Evolutionary conservation across 1,140 invertebrate genomes (phyloP), one percentile per base, ranked within the genome.

Genomic region (Adoxophyes honmai): DNA sequence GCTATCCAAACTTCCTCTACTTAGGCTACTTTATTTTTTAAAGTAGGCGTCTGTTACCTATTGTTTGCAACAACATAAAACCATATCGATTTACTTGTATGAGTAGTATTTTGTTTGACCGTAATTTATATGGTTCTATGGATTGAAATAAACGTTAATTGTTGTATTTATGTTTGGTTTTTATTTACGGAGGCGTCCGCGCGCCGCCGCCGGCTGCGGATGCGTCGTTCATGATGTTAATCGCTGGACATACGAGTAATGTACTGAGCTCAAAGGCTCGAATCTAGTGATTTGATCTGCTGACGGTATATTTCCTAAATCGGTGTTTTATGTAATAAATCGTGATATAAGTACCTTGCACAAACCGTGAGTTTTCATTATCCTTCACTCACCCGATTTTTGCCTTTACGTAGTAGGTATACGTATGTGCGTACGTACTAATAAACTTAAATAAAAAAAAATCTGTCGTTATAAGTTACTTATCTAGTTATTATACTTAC

Each of bases 111-210:
- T 84, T 72, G 70, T 80, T 83, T 78, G 73, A 76, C 65, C 74
- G 77, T 83, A 77, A 87, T 77, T 84, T 87, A 82, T 80, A 81
- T 84, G 84, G 81, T 85, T 84, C 82, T 79, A 82, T 83, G 84
- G 79, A 87, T 82, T 86, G 75, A 87, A 87, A 85, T 86, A 87
- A 87, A 87, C 72, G 81, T 84, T 87, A 78, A 78, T 80, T 87
- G 81, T 87, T 87, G 84, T 87, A 82, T 77, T 72, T 77, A 81
- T 69, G 62, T 72, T 73, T 78, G 70, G 56, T 75, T 82, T 80
- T 78, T 70, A 81, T 81, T 78, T 53, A 15, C 14, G 13, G 11
- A 9, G 33, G 51, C 34, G 51, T 34, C 51, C 33, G 33, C 48
- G 13, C 28, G 54, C 38, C 51, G 34, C n/a, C 51, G 28, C 28